phyloP scores from a whole-genome alignment of 2,888 invertebrate species.

The Rhopalosiphum nymphaeae region DNA sequence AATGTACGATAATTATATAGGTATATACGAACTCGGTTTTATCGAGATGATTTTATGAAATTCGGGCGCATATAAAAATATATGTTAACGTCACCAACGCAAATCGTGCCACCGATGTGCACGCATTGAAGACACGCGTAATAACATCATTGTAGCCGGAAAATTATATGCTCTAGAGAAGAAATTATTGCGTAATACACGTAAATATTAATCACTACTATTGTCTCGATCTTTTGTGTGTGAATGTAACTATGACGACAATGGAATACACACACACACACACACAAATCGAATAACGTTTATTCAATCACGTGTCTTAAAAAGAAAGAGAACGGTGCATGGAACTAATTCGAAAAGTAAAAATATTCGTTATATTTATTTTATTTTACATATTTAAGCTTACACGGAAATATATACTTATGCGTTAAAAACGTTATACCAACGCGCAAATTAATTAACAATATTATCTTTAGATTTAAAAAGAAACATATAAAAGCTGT shows the following conservation, averaged over 20 bases:
- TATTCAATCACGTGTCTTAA: conserved; percentile 37
- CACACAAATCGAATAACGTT: conserved; percentile 18
- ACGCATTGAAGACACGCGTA: background rate
- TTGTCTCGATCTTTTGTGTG: background rate
- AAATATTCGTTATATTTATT: background rate
- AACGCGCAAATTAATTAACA: background rate
- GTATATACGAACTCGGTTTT: background rate
- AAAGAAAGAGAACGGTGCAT: background rate
- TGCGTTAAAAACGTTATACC: background rate
- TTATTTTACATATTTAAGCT: background rate
- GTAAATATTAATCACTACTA: background rate
- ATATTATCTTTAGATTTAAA: background rate
- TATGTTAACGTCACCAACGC: background rate
- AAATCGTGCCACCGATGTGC: conserved; percentile 14
- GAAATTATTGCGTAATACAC: conserved; percentile 8
- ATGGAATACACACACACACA: background rate
- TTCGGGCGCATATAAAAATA: background rate
- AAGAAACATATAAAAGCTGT: background rate
- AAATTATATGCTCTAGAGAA: background rate
- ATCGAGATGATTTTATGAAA: background rate
- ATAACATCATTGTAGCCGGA: background rate
- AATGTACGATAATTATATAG: background rate
- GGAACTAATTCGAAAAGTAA: background rate
- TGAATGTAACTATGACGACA: conserved; percentile 49
- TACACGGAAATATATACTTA: background rate